phyloP scores from a whole-genome alignment of 2,888 invertebrate species.

The Parthenolecanium corni region DNA sequence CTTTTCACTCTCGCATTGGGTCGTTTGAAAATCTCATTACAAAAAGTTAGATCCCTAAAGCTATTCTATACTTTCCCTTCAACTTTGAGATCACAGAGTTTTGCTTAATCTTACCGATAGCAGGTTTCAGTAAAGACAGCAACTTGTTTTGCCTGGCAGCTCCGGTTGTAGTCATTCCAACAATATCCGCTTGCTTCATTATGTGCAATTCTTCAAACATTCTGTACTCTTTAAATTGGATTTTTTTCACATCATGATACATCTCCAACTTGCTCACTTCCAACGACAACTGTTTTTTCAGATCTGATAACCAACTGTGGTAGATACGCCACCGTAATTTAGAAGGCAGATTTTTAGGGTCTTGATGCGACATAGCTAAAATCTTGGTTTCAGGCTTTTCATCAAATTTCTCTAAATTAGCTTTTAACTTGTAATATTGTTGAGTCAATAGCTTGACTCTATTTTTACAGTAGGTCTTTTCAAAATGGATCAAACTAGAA shows the following conservation, averaged over 20 bases:
- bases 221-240: conserved; percentile 44
- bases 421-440: too few relatives aligned
- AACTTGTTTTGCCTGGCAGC: conserved; percentile 57
- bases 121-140: conserved; percentile 47
- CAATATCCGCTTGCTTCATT: conserved; percentile 39
- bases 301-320: conserved; percentile 36
- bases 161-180: conserved; percentile 67
- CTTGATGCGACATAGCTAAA: too few relatives aligned
- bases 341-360: too few relatives aligned
- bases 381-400: not conserved
- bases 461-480: too few relatives aligned
- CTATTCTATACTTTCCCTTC: too few relatives aligned
- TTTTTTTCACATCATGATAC: conserved; percentile 34
- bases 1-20: too few relatives aligned
- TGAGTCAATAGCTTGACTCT: not conserved
- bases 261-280: conserved; percentile 33
- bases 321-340: conserved; percentile 40
- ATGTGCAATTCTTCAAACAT: conserved; percentile 46
- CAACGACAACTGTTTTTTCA: conserved; percentile 27
- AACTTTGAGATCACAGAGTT: too few relatives aligned
- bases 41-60: too few relatives aligned
- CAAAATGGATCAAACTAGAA: too few relatives aligned
- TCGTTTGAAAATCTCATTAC: too few relatives aligned
- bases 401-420: too few relatives aligned
- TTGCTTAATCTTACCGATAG: not conserved